Percentiles rank a stretch among this genome's conserved stretches.
phyloP scores from a whole-genome alignment of 1,140 invertebrate genomes.

The Hylyphantes graminicola region DNA sequence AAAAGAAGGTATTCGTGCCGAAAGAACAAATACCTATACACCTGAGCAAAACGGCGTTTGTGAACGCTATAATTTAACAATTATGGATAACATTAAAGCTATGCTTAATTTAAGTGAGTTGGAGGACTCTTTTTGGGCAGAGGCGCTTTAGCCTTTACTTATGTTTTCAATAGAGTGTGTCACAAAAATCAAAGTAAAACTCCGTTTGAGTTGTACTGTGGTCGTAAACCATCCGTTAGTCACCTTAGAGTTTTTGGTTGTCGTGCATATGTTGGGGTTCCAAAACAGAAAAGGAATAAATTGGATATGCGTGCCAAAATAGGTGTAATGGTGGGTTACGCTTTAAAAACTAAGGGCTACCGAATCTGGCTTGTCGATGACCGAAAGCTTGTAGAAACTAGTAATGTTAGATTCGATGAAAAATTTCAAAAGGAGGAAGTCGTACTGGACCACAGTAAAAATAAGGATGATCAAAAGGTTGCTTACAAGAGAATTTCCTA shows the following conservation, averaged over 20 bases:
- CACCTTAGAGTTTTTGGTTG: conserved; percentile 19
- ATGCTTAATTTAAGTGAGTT: too few relatives aligned
- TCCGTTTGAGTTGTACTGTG: neutral
- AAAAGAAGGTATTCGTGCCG: too few relatives aligned
- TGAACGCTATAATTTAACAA: too few relatives aligned
- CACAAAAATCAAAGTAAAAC: conserved; percentile 10
- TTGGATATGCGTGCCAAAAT: neutral
- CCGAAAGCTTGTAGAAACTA: neutral
- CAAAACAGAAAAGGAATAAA: neutral
- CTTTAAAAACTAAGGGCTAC: neutral
- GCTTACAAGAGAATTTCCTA: too few relatives aligned
- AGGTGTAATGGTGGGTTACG: conserved; percentile 9
- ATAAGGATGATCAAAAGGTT: neutral
- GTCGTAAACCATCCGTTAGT: neutral
- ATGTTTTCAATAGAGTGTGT: neutral
- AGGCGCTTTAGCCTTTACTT: conserved; percentile 13
- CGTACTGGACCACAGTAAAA: too few relatives aligned
- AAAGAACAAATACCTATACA: too few relatives aligned
- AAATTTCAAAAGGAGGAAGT: neutral
- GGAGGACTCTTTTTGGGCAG: neutral
- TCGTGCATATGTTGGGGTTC: conserved; percentile 2
- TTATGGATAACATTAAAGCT: too few relatives aligned
- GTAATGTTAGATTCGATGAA: conserved; percentile 3
- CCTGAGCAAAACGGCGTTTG: too few relatives aligned
- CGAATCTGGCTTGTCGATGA: neutral